Percentiles rank a stretch among this genome's conserved stretches.
phyloP scores from a whole-genome alignment of 2,113 vertebrate species.

The Dissostichus mawsoni region DNA sequence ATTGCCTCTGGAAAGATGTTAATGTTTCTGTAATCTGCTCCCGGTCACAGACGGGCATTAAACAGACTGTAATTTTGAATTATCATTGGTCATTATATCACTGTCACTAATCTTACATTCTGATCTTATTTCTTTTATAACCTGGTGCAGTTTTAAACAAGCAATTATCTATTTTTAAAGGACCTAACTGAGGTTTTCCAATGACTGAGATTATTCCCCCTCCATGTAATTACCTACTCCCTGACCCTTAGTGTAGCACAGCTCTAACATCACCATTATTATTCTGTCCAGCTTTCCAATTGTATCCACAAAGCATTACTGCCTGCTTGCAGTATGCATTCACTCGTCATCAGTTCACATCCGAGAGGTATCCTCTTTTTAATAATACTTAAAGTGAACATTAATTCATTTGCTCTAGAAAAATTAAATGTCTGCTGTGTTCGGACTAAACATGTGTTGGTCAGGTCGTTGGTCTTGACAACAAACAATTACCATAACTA shows the following conservation, averaged over 20 bases:
- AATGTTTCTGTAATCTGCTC: slow-evolving; percentile 59
- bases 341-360: not conserved
- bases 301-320: slow-evolving; percentile 8
- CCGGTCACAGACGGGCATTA: slow-evolving; percentile 34
- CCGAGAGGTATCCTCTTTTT: not conserved
- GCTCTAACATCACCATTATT: slow-evolving; percentile 35
- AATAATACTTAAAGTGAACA: slow-evolving; percentile 3
- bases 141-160: slow-evolving; percentile 38
- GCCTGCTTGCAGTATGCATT: not conserved
- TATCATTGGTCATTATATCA: slow-evolving; percentile 46
- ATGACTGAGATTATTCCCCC: slow-evolving; percentile 38
- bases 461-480: not conserved
- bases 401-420: no score
- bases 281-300: slow-evolving; percentile 25
- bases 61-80: slow-evolving; percentile 47
- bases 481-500: not conserved
- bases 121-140: slow-evolving; percentile 28
- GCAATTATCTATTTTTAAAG: slow-evolving; percentile 35
- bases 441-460: not conserved
- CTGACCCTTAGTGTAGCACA: slow-evolving; percentile 22
- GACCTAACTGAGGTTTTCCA: slow-evolving; percentile 29
- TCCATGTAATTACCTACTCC: slow-evolving; percentile 48
- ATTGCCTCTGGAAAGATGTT: slow-evolving; percentile 47
- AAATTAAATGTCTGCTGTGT: not conserved
- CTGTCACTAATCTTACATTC: slow-evolving; percentile 49